phyloP scores from a whole-genome alignment of 2,888 invertebrate genomes.

The Macrosoma leucophasiata region DNA sequence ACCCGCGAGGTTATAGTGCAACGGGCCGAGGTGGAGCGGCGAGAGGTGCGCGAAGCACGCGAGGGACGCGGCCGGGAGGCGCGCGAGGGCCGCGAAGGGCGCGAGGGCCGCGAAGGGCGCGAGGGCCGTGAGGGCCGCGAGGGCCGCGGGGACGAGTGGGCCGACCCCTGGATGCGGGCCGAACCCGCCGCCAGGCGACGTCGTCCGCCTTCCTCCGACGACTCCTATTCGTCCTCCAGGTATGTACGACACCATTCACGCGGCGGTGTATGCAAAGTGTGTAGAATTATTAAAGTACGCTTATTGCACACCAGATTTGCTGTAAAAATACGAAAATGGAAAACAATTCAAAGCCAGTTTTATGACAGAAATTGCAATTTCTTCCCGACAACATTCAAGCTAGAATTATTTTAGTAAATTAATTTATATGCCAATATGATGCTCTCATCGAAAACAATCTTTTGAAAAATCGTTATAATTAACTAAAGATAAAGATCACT shows the following conservation, averaged over 20 bases:
- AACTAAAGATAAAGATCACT: too few relatives aligned
- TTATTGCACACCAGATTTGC: too few relatives aligned
- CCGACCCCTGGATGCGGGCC: conserved; percentile 93
- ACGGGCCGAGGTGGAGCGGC: conserved; percentile 69
- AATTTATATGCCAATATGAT: too few relatives aligned
- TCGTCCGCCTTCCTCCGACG: conserved; percentile 60
- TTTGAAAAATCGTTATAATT: too few relatives aligned
- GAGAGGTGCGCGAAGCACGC: conserved; percentile 30
- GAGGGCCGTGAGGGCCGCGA: conserved; percentile 29
- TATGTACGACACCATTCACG: conserved; percentile 29
- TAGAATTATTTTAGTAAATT: too few relatives aligned
- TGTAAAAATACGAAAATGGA: too few relatives aligned
- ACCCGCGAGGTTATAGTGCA: conserved; percentile 85
- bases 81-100: conserved; percentile 31
- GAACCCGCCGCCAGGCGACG: conserved; percentile 67
- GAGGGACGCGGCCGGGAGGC: conserved; percentile 27
- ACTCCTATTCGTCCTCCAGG: conserved; percentile 69
- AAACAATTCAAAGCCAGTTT: too few relatives aligned
- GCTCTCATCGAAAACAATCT: too few relatives aligned
- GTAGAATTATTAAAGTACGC: background rate
- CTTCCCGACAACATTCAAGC: too few relatives aligned
- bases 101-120: conserved; percentile 29
- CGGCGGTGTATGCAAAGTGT: too few relatives aligned
- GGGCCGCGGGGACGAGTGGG: conserved; percentile 90
- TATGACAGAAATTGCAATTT: too few relatives aligned